phyloP scores from a whole-genome alignment of 1,140 invertebrate species.

The Drosophila teissieri region DNA sequence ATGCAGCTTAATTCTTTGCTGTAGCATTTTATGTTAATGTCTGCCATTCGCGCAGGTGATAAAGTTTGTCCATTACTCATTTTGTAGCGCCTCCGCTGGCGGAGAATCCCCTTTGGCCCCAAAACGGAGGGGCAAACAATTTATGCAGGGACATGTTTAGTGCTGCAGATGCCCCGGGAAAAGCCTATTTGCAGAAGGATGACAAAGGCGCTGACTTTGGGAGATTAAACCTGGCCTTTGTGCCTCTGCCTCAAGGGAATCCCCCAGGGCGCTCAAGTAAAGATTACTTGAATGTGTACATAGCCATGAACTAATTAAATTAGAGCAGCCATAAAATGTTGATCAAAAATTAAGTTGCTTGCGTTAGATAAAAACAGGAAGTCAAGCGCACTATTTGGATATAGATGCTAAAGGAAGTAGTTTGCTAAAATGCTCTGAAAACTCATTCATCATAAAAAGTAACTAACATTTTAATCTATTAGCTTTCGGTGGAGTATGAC shows the following conservation, averaged over 20 bases:
- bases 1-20: constrained; percentile 63
- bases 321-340: neutral
- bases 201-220: constrained; percentile 17
- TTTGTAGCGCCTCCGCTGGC: constrained; percentile 47
- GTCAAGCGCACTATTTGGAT: too few species aligned
- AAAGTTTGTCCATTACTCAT: constrained; percentile 74
- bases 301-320: neutral
- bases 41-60: constrained; percentile 66
- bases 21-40: constrained; percentile 71
- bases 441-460: neutral
- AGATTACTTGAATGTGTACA: neutral
- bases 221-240: constrained; percentile 20
- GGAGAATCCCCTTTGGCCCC: neutral
- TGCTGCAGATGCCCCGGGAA: neutral
- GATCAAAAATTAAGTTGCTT: neutral
- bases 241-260: neutral
- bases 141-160: constrained; percentile 66
- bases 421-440: neutral
- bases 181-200: constrained; percentile 30
- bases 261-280: neutral
- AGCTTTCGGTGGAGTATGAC: constrained; percentile 38
- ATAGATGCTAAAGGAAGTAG: too few species aligned
- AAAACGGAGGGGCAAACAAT: constrained; percentile 39
- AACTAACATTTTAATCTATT: constrained; percentile 40
- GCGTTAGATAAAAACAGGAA: too few species aligned